A percentile compares a stretch with the other conserved stretches of the same genome.
phyloP scores from a whole-genome alignment of 2,113 vertebrate species.

The Nothocercus nigrocapillus region DNA sequence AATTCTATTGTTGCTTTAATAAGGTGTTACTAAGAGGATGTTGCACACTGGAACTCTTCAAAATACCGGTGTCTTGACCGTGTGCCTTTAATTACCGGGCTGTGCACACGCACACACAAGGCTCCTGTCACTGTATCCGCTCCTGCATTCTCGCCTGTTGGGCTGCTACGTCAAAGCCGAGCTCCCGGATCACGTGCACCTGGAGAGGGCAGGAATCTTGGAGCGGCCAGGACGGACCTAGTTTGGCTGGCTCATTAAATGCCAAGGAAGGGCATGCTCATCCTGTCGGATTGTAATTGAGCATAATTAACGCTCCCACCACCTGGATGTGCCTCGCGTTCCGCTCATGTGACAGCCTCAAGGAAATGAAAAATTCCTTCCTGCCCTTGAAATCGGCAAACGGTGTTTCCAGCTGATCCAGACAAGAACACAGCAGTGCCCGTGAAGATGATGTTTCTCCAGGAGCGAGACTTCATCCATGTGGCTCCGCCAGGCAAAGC shows the following conservation, averaged over 20 bases:
- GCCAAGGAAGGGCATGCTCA: constrained; percentile 27
- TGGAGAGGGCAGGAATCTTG: not conserved
- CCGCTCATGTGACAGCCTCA: constrained; percentile 12
- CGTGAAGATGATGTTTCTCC: not conserved
- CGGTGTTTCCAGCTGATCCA: not conserved
- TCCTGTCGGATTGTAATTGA: constrained; percentile 51
- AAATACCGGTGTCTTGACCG: constrained; percentile 5
- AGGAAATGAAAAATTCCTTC: constrained; percentile 59
- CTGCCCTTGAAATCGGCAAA: constrained; percentile 44
- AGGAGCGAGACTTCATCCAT: not conserved
- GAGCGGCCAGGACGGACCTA: not conserved
- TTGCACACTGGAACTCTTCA: not conserved
- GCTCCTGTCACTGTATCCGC: constrained; percentile 19
- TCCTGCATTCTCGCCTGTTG: not conserved
- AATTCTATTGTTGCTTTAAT: constrained; percentile 39
- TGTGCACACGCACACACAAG: not conserved
- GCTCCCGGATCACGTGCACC: not conserved
- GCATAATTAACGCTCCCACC: constrained; percentile 38
- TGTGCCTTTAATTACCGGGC: not conserved
- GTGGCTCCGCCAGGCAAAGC: not conserved
- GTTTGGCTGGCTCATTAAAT: constrained; percentile 27
- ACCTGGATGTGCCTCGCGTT: constrained; percentile 13
- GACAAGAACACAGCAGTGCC: not conserved
- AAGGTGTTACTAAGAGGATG: constrained; percentile 30
- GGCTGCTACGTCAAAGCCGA: constrained; percentile 26